These are phyloP conservation scores for Alexandromys fortis DNA, from an alignment of 2,113 vertebrate species.

Conservation along the genomic window DNA sequence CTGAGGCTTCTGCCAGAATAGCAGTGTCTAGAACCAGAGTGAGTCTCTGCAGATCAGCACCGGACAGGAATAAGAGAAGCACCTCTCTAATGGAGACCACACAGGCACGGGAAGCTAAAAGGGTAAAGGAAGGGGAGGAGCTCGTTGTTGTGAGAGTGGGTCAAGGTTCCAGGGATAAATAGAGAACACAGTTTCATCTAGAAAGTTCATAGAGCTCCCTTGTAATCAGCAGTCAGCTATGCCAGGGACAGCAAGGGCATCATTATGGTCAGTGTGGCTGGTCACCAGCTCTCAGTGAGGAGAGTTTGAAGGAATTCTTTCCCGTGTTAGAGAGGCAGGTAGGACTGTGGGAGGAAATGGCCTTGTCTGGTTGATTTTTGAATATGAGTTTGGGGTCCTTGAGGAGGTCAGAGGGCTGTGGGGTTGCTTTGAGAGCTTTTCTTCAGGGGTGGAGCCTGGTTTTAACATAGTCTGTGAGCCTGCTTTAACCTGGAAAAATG, in stretches of 20 bases:
- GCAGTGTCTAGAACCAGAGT: not conserved
- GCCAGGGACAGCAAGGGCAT: not conserved
- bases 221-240: not conserved
- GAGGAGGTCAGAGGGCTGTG: not conserved
- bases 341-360: not conserved
- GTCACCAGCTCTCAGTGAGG: no score
- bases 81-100: not conserved
- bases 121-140: not conserved
- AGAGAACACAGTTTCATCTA: not conserved
- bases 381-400: not conserved
- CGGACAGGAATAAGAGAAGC: no score
- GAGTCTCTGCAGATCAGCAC: not conserved
- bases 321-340: not conserved
- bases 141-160: not conserved
- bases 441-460: not conserved
- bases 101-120: not conserved
- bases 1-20: not conserved
- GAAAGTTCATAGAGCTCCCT: not conserved
- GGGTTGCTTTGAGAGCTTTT: not conserved
- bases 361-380: not conserved
- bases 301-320: not conserved
- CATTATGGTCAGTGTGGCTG: not conserved
- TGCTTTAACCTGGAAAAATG: not conserved
- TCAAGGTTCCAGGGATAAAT: not conserved
- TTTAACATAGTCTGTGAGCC: not conserved